Conservation (phyloP, 1,140 invertebrate genomes). For the Cydia amplana region DNA sequence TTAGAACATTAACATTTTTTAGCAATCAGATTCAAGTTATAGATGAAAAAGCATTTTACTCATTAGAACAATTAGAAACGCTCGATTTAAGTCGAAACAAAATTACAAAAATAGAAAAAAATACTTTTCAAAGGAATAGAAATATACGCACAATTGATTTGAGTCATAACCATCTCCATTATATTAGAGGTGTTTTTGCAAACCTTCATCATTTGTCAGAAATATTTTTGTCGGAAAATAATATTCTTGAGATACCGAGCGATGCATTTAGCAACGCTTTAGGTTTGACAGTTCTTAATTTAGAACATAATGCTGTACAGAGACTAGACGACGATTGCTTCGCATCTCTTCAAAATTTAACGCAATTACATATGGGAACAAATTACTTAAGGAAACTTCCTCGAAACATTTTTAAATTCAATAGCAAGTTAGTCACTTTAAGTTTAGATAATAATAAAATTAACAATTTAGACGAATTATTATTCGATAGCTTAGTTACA, state of each 20-base stretch:
- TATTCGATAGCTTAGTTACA: constrained; percentile 87
- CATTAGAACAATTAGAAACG: constrained; percentile 87
- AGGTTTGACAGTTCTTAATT: constrained; percentile 89
- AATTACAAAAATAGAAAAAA: constrained; percentile 86
- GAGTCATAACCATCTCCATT: constrained; percentile 93
- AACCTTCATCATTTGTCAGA: constrained; percentile 87
- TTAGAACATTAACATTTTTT: constrained; percentile 90
- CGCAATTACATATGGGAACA: constrained; percentile 91
- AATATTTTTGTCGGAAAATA: constrained; percentile 94
- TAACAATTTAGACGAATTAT: constrained; percentile 87
- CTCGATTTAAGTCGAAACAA: constrained; percentile 94
- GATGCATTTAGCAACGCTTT: constrained; percentile 90
- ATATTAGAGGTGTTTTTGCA: constrained; percentile 89
- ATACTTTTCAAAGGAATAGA: constrained; percentile 87
- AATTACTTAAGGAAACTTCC: constrained; percentile 91
- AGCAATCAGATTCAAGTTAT: constrained; percentile 90
- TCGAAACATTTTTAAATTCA: constrained; percentile 85
- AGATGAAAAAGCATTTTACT: constrained; percentile 87
- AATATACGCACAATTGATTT: constrained; percentile 90
- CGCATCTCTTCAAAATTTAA: constrained; percentile 85
- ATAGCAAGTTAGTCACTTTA: constrained; percentile 88
- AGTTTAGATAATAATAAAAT: constrained; percentile 96
- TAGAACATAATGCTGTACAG: constrained; percentile 92
- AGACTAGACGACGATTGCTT: constrained; percentile 88
- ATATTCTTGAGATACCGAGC: constrained; percentile 90